Evolutionary conservation across 2,113 vertebrate genomes (phyloP), one percentile per base, ranked within the genome.

Genomic region (Labrus mixtus): DNA sequence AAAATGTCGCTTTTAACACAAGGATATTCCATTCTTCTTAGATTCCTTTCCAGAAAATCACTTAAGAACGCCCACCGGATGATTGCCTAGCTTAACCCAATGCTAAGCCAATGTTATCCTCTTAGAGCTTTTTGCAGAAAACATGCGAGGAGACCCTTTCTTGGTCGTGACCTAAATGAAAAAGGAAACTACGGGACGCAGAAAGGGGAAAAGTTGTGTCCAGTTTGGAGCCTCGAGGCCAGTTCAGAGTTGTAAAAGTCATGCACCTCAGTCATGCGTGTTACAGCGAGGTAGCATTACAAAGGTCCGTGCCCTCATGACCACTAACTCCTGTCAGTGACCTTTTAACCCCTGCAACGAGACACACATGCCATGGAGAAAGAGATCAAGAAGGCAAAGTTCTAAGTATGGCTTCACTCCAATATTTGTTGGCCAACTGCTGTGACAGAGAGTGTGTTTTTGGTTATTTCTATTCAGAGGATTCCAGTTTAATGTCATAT

Each of bases 31-130:
- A 89, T 87, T 88, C 87, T 87, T 29, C 53, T 25, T 53, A 37
- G 29, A 69, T 73, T 87, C 70, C 36, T 64, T 81, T 75, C 72
- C 80, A 75, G 63, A 62, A 87, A 89, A 85, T 74, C 59, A 68
- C 79, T 73, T 78, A 51, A 66, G 74, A 20, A 78, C 68, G 41
- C 87, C 82, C 84, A 86, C 78, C 37, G 6, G 80, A 37, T 79
- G 86, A 91, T 89, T 86, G 85, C 69, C 87, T 51, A 39, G 85
- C 77, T 90, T 91, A 89, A 81, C 77, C 74, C 65, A 23, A 77
- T 9, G 39, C 58, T 91, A 86, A 91, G 86, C 87, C 85, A 55
- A 64, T 36, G 41, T 90, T 79, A 92, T 91, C 91, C 87, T 85
- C 83, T 91, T 83, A 87, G 74, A 66, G 71, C 66, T 77, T 81